Conservation (phyloP, 2,113 vertebrate genomes). For the Sterna hirundo region DNA sequence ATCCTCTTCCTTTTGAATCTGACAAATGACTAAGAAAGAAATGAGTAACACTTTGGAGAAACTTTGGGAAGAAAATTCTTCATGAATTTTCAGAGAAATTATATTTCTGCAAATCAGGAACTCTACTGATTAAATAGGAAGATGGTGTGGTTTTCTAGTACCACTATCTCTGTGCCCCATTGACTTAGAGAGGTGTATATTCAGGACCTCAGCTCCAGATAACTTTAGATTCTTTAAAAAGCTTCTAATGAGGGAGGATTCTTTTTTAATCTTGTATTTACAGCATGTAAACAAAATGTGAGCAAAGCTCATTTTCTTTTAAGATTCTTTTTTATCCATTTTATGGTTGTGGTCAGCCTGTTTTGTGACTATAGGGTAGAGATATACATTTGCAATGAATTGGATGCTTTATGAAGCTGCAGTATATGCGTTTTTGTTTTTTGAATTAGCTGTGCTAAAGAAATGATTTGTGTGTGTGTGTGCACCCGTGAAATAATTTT, state of each 20-base stretch:
- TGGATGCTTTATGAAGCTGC: background rate
- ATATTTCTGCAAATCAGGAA: background rate
- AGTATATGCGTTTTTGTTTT: background rate
- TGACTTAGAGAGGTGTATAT: background rate
- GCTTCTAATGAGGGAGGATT: background rate
- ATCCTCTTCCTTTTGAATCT: slow-evolving; percentile 60
- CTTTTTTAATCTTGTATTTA: background rate
- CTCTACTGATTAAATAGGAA: background rate
- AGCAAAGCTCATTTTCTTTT: background rate
- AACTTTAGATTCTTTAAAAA: background rate
- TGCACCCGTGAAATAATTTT: background rate
- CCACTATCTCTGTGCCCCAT: background rate
- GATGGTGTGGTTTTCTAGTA: background rate
- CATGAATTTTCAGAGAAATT: background rate
- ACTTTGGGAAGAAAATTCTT: background rate
- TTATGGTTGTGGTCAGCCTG: background rate
- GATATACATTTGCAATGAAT: background rate
- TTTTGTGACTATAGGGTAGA: background rate
- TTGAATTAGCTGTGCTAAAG: background rate
- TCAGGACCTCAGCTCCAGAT: background rate
- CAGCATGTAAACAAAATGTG: background rate
- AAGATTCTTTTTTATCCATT: background rate
- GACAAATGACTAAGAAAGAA: background rate
- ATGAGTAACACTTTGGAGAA: background rate
- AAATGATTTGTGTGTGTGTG: background rate